Evolutionary conservation across 2,797 vertebrate genomes (phyloP).

Genomic region (Enteromius afrohamiltoni): DNA sequence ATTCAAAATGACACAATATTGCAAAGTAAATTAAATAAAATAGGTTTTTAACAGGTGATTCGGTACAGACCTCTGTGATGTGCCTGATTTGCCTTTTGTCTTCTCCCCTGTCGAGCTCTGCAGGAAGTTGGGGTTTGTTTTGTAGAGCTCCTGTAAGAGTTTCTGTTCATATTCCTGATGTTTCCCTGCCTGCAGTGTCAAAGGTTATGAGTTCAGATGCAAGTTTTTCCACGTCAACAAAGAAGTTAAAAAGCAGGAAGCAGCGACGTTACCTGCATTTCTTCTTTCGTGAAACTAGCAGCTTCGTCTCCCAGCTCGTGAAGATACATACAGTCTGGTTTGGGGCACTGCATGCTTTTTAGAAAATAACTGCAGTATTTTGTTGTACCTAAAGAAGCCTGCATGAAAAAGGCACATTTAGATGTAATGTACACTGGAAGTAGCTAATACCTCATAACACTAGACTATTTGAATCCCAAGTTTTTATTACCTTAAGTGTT

Average conservation of each 20-base stretch:
- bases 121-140: constrained; percentile 96
- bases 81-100: constrained; percentile 94
- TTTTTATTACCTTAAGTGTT: constrained; percentile 85
- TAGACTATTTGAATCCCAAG: neutral
- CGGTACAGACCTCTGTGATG: constrained; percentile 86
- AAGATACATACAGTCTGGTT: constrained; percentile 92
- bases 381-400: constrained; percentile 92
- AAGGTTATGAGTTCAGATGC: neutral
- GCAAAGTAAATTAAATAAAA: neutral
- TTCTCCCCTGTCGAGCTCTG: constrained; percentile 93
- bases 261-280: constrained; percentile 83
- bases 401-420: constrained; percentile 13
- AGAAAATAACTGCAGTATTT: constrained; percentile 94
- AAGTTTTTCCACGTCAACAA: neutral
- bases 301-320: constrained; percentile 90
- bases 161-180: constrained; percentile 99
- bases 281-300: constrained; percentile 92
- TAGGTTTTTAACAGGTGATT: neutral
- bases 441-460: neutral
- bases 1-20: too few species aligned
- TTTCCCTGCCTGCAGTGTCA: constrained; percentile 87
- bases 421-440: neutral
- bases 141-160: constrained; percentile 97
- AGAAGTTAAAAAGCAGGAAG: neutral
- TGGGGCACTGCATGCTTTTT: constrained; percentile 93